Evolutionary conservation across 53 echinoderm and acorn worm genomes (phyloP).

Genomic region (Paracentrotus lividus): DNA sequence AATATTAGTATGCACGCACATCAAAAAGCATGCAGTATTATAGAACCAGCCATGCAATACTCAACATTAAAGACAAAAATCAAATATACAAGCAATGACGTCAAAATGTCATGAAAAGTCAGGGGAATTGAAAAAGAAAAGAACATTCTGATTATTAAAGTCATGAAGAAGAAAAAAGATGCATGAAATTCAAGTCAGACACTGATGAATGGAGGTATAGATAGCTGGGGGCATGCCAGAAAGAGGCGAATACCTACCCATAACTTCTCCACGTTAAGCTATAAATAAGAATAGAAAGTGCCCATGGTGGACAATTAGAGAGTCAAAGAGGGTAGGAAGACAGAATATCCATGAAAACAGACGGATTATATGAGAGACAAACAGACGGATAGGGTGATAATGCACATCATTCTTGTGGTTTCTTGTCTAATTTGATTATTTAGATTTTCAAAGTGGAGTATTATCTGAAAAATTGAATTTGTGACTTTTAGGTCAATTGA

Average conservation of each 20-base stretch:
- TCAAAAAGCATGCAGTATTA: not conserved
- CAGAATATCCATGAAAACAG: conserved; percentile 1
- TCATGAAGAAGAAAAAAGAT: not conserved
- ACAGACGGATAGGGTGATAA: not conserved
- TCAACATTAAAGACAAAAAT: not conserved
- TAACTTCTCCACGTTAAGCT: conserved; percentile 93
- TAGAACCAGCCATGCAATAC: not conserved
- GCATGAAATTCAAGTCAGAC: conserved; percentile 20
- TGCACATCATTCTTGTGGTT: not conserved
- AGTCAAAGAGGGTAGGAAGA: not conserved
- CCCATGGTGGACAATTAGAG: conserved; percentile 24
- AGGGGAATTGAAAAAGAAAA: not conserved
- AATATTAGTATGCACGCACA: not conserved
- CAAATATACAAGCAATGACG: not conserved
- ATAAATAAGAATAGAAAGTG: conserved; percentile 66
- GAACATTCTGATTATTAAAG: not conserved
- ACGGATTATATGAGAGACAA: not conserved
- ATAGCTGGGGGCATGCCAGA: conserved; percentile 58
- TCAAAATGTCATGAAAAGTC: not conserved
- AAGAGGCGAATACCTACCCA: conserved; percentile 86
- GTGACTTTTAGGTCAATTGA: too few relatives aligned
- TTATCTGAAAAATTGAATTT: not conserved
- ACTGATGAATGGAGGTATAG: not conserved
- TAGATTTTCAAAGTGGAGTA: not conserved
- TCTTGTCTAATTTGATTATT: not conserved